Evolutionary conservation across 2,888 invertebrate species (phyloP).

Genomic region (Baccha elongata): DNA sequence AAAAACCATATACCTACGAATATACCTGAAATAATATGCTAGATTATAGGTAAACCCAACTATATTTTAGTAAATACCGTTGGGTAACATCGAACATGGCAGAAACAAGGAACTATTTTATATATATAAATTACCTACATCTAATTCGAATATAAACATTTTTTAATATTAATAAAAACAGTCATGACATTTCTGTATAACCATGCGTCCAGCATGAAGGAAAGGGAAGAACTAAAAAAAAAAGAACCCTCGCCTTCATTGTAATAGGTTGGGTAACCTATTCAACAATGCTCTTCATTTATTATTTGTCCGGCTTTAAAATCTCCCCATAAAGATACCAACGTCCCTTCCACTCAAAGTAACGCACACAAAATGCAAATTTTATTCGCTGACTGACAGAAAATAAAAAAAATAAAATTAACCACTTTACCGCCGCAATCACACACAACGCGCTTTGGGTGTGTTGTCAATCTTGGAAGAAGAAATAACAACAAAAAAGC

Average conservation of each 20-base stretch:
- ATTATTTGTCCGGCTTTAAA: slow-evolving; percentile 46
- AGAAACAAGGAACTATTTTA: no score
- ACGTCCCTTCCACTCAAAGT: slow-evolving; percentile 54
- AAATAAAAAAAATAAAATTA: slow-evolving; percentile 4
- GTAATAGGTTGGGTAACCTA: not conserved
- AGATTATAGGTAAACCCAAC: no score
- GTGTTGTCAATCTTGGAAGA: slow-evolving; percentile 53
- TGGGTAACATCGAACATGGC: no score
- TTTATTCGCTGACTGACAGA: slow-evolving; percentile 21
- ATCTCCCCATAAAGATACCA: slow-evolving; percentile 29
- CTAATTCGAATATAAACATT: no score
- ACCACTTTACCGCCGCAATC: slow-evolving; percentile 48
- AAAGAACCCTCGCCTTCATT: slow-evolving; percentile 29
- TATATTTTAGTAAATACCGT: no score
- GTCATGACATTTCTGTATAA: no score
- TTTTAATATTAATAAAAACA: no score
- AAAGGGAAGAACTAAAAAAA: slow-evolving; percentile 9
- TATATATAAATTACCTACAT: no score
- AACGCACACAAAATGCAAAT: slow-evolving; percentile 70
- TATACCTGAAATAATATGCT: no score
- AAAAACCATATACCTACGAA: no score
- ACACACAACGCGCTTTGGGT: slow-evolving; percentile 40
- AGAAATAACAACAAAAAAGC: slow-evolving; percentile 1
- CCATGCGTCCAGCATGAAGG: no score
- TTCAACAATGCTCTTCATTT: slow-evolving; percentile 49